Conservation (phyloP, 2,113 vertebrate species). For the Vicugna pacos region DNA sequence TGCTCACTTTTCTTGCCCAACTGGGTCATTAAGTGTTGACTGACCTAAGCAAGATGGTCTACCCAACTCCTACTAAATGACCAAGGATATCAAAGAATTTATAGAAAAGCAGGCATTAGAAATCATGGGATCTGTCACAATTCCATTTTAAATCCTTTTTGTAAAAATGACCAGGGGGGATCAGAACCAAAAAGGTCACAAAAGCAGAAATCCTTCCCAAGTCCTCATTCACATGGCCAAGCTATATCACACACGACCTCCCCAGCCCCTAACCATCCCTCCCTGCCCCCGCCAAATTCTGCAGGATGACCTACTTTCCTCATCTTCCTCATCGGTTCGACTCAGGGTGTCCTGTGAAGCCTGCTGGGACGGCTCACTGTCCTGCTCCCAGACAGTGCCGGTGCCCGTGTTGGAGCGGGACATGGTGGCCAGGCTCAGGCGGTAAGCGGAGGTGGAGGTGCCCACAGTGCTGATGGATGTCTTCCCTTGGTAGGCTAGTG, state of each 20-base stretch:
- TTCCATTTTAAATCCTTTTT: background rate
- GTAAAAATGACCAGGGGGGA: background rate
- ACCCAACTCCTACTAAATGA: constrained; percentile 25
- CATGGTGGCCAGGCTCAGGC: constrained; percentile 98
- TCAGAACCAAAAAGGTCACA: background rate
- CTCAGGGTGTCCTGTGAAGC: constrained; percentile 98
- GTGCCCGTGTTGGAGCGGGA: constrained; percentile 99
- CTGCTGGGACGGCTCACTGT: constrained; percentile 97
- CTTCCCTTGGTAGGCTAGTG: constrained; percentile 97
- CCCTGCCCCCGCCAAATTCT: background rate
- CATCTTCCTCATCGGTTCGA: constrained; percentile 98
- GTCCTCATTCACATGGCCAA: background rate
- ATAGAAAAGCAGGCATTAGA: background rate
- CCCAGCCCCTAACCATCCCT: accelerated
- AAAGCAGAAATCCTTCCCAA: background rate
- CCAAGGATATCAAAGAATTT: background rate
- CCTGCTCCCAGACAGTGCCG: constrained; percentile 98
- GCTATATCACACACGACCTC: too few relatives aligned
- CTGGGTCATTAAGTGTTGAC: background rate
- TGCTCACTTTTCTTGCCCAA: background rate
- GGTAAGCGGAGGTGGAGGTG: constrained; percentile 97
- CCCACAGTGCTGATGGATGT: constrained; percentile 98
- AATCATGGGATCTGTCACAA: background rate
- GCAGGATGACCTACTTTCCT: constrained; percentile 93
- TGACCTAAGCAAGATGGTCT: background rate